Conservation (phyloP, 2,113 vertebrate genomes). For the Epinephelus fuscoguttatus region DNA sequence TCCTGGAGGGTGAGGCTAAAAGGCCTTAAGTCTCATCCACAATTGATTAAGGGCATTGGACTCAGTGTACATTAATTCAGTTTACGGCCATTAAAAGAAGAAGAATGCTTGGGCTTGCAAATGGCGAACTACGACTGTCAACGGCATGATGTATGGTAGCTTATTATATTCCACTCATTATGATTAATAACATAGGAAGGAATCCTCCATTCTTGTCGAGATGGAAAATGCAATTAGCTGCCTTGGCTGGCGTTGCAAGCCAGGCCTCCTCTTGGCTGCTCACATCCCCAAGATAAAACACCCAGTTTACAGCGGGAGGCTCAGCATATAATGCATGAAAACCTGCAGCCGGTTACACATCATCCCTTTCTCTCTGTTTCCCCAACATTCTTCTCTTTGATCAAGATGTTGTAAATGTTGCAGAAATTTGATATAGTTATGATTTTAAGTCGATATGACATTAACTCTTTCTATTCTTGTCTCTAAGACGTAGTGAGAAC, state of each 20-base stretch:
- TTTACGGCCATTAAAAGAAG: slow-evolving; percentile 80
- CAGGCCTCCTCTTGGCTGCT: slow-evolving; percentile 68
- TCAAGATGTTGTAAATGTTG: background rate
- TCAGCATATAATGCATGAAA: slow-evolving; percentile 20
- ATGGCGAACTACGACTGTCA: slow-evolving; percentile 81
- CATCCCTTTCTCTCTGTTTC: slow-evolving; percentile 21
- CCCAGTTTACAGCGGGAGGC: slow-evolving; percentile 59
- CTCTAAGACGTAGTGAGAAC: background rate
- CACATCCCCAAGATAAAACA: slow-evolving; percentile 68
- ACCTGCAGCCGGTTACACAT: slow-evolving; percentile 33
- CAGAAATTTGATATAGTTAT: background rate
- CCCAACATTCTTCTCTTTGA: background rate
- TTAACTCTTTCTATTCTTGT: background rate
- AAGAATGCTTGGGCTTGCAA: slow-evolving; percentile 83
- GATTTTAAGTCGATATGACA: background rate
- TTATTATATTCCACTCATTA: slow-evolving; percentile 86
- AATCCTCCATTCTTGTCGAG: slow-evolving; percentile 82
- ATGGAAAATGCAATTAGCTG: slow-evolving; percentile 86
- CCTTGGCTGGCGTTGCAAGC: slow-evolving; percentile 72
- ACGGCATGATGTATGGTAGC: slow-evolving; percentile 80
- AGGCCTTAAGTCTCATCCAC: slow-evolving; percentile 73
- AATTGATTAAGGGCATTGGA: slow-evolving; percentile 72
- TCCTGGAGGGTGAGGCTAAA: slow-evolving; percentile 58
- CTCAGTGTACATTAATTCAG: slow-evolving; percentile 76
- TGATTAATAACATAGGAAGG: slow-evolving; percentile 86